Conservation (phyloP, 2,113 vertebrate species). For the Cairina moschata region DNA sequence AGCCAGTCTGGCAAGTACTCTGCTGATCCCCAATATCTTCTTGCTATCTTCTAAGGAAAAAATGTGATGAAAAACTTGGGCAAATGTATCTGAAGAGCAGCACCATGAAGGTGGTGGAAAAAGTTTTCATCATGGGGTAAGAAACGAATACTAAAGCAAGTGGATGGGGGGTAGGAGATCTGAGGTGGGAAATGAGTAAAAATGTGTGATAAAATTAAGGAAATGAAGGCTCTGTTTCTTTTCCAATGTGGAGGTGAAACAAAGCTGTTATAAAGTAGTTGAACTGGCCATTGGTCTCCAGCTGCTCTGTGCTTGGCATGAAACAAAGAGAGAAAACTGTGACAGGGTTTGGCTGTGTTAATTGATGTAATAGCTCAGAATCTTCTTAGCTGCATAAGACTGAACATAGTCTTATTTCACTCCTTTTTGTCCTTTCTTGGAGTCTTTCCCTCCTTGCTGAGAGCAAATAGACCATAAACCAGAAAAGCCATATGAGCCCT, state of each 20-base stretch:
- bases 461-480: neutral
- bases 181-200: neutral
- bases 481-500: neutral
- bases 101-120: neutral
- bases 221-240: neutral
- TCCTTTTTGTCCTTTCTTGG: neutral
- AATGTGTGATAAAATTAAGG: neutral
- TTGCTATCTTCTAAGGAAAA: neutral
- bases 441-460: neutral
- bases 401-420: conserved; percentile 16
- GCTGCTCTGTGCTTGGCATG: neutral
- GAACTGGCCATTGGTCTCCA: neutral
- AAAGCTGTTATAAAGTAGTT: neutral
- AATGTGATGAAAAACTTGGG: neutral
- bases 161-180: neutral
- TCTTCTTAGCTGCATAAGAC: conserved; percentile 20
- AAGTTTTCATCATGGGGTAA: neutral
- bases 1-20: neutral
- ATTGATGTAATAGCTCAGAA: conserved; percentile 8
- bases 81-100: neutral
- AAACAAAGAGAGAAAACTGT: conserved; percentile 29
- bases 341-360: neutral
- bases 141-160: neutral
- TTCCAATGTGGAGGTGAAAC: neutral
- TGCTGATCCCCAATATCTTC: neutral